phyloP scores from a whole-genome alignment of 1,140 invertebrate genomes.

The Andricus grossulariae region DNA sequence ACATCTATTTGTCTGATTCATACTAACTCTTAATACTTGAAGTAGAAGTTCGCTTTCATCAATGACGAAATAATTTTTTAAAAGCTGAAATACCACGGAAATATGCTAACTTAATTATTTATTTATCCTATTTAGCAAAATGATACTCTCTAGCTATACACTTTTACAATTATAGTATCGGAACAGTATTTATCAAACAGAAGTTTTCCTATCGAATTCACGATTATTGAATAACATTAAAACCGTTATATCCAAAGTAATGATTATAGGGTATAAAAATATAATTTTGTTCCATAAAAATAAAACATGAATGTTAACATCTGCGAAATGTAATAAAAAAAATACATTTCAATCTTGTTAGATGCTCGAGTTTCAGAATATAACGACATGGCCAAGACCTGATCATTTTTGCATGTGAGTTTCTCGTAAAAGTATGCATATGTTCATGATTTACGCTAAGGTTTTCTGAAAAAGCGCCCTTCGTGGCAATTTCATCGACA shows the following conservation, averaged over 20 bases:
- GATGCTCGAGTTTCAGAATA: too few species aligned
- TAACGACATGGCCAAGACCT: background rate
- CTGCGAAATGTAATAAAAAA: background rate
- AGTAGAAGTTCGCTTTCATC: background rate
- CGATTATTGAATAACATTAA: conserved; percentile 23
- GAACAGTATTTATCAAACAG: background rate
- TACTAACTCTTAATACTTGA: background rate
- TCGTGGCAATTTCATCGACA: conserved; percentile 10
- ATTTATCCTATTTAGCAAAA: background rate
- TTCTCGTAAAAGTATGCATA: background rate
- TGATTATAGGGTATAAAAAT: background rate
- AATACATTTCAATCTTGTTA: background rate
- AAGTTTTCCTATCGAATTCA: background rate
- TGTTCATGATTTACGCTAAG: background rate
- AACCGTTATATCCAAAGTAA: background rate
- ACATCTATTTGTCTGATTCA: background rate
- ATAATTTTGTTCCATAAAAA: background rate
- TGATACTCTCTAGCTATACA: background rate
- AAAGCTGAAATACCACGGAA: background rate
- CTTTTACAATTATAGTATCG: background rate
- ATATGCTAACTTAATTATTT: background rate
- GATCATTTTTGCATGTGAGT: background rate
- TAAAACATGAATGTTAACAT: conserved; percentile 1
- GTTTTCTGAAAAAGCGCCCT: conserved; percentile 2
- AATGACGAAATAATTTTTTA: background rate